Conservation (phyloP, 2,888 invertebrate genomes). For the Flexamia atlantica region DNA sequence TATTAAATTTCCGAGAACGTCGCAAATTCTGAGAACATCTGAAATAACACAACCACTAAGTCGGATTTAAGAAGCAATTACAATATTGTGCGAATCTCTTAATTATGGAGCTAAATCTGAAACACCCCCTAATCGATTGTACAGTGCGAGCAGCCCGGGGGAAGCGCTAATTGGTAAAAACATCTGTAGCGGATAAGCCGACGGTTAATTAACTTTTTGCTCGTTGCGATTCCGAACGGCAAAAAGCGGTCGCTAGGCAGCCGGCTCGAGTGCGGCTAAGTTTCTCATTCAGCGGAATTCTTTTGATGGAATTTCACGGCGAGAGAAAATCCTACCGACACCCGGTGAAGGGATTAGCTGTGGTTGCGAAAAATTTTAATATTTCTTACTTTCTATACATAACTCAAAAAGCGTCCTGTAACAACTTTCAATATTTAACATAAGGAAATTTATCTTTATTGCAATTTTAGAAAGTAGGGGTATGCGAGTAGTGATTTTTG, state of each 20-base stretch:
- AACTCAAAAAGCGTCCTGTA: too few relatives aligned
- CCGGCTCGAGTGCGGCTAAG: not conserved
- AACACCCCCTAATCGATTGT: not conserved
- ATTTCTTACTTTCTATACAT: too few relatives aligned
- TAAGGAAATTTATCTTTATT: too few relatives aligned
- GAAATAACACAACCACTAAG: too few relatives aligned
- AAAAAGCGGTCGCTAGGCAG: not conserved
- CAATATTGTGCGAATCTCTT: not conserved
- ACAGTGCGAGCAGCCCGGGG: not conserved
- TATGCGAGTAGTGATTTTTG: too few relatives aligned
- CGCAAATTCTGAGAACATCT: too few relatives aligned
- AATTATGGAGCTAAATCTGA: slow-evolving; percentile 8
- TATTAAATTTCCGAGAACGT: too few relatives aligned
- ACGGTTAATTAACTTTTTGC: slow-evolving; percentile 29
- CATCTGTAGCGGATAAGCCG: slow-evolving; percentile 35
- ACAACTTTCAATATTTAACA: too few relatives aligned
- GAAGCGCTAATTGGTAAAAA: slow-evolving; percentile 32
- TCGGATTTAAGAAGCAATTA: too few relatives aligned
- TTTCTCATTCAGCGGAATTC: not conserved
- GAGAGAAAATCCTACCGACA: not conserved
- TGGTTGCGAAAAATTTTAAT: too few relatives aligned
- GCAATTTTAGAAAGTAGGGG: too few relatives aligned
- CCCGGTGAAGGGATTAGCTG: too few relatives aligned
- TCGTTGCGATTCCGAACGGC: not conserved
- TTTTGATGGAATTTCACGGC: not conserved